phyloP scores from a whole-genome alignment of 2,113 vertebrate species.

The Hucho hucho region DNA sequence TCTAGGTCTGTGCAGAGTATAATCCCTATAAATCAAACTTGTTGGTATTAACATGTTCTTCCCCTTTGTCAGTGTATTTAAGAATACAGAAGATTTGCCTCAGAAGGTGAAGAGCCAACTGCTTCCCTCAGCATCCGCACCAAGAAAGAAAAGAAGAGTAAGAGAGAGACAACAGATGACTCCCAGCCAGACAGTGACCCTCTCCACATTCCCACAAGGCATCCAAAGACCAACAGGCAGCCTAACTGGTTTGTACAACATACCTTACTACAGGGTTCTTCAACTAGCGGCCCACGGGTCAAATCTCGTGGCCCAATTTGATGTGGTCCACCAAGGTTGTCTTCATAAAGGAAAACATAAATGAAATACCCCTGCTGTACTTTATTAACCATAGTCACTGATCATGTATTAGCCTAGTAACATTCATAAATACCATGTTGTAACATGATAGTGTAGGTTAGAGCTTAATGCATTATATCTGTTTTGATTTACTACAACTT shows the following conservation, averaged over 20 bases:
- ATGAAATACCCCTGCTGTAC: not conserved
- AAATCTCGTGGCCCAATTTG: too few relatives aligned
- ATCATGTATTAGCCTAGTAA: too few relatives aligned
- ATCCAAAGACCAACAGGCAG: slow-evolving; percentile 56
- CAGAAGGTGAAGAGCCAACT: slow-evolving; percentile 76
- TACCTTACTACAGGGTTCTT: not conserved
- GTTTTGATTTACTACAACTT: too few relatives aligned
- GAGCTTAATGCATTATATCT: too few relatives aligned
- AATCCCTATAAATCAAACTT: too few relatives aligned
- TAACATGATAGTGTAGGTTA: too few relatives aligned
- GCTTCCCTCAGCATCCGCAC: slow-evolving; percentile 64
- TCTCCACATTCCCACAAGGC: slow-evolving; percentile 69
- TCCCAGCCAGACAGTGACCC: slow-evolving; percentile 70
- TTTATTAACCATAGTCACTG: too few relatives aligned
- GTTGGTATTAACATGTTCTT: not conserved
- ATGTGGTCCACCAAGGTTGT: not conserved
- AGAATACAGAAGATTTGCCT: slow-evolving; percentile 75
- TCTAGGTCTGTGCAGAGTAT: not conserved
- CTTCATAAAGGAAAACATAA: slow-evolving; percentile 4
- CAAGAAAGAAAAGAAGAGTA: slow-evolving; percentile 40
- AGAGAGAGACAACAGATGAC: slow-evolving; percentile 33
- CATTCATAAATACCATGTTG: too few relatives aligned
- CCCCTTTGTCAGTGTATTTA: slow-evolving; percentile 79
- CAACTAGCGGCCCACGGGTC: not conserved
- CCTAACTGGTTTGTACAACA: slow-evolving; percentile 76